Evolutionary conservation across 2,888 invertebrate species (phyloP).

Genomic region (Taenaris catops): DNA sequence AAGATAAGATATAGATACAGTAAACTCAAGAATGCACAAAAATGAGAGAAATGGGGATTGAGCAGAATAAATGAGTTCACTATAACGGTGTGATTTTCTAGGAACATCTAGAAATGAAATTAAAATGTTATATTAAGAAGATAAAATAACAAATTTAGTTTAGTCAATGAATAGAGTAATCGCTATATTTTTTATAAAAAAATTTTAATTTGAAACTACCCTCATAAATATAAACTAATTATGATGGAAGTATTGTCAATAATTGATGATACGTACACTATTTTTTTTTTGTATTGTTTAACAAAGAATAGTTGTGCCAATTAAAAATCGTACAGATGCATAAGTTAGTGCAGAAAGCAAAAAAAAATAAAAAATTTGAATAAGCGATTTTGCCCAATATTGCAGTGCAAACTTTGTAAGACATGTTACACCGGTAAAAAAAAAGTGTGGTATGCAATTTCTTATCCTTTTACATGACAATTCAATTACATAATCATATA

Average conservation of each 20-base stretch:
- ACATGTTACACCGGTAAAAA: conserved; percentile 1
- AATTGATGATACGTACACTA: no score
- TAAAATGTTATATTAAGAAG: not conserved
- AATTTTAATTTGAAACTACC: no score
- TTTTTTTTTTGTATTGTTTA: no score
- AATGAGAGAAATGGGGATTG: conserved; percentile 69
- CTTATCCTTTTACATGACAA: conserved; percentile 16
- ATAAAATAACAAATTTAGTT: conserved; percentile 12
- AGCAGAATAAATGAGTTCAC: conserved; percentile 75
- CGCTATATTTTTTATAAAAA: no score
- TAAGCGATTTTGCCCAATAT: conserved; percentile 14
- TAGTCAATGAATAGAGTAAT: no score
- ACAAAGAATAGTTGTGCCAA: conserved; percentile 11
- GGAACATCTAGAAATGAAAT: conserved; percentile 1
- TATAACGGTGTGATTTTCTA: conserved; percentile 36
- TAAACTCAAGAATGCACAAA: conserved; percentile 28
- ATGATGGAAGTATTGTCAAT: no score
- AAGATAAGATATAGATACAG: not conserved
- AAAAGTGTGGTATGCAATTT: conserved; percentile 25
- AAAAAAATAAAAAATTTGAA: conserved; percentile 16
- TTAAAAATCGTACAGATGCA: conserved; percentile 13
- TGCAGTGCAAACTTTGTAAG: conserved; percentile 9
- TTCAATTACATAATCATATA: not conserved
- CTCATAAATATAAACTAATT: no score
- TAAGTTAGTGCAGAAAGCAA: conserved; percentile 20